Base-by-base conservation (phyloP, 2,113 vertebrate genomes). In the Tetrax tetrax region DNA sequence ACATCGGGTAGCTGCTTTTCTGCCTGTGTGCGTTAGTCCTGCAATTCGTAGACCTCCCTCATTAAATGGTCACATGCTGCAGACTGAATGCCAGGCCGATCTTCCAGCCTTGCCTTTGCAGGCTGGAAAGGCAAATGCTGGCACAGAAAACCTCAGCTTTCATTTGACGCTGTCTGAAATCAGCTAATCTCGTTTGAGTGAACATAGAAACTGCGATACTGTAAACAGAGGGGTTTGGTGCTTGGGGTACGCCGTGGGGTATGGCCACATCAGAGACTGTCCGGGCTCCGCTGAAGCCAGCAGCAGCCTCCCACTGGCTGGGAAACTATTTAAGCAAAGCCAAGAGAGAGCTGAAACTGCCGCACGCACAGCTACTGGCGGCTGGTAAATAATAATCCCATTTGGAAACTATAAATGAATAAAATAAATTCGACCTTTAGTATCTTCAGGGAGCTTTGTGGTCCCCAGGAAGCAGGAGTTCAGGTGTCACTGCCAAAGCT, bases 61-160 rank as follows among this genome's bases (percentile, higher is more conserved):
- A 95, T 96, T 95, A 93, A 79, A 50, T 21, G 87, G 93, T 97
- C 97, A 97, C 95, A 95, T 96, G 96, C 90, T 96, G 81, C 86
- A 95, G 89, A 76, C 59, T 43, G 68, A 53, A 21, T 68, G 95
- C 95, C 95, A 96, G 91, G 56, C 94, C 17, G 14, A 21, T 69
- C 94, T 94, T 76, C 88, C 94, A 97, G 95, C 87, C 65, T 6
- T 83, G 93, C 83, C 87, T 90, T 96, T 89, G 78, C 72, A 81
- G 83, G 83, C 91, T 96, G 80, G 83, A 64, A 83, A 95, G 71
- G 93, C 17, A 1, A 96, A 83, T 25, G 78, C 91, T 96, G 96
- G 92, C 95, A 53, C 20, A 28, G 65, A 95, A 82, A 71, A 83
- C 3, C 86, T 95, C 83, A 69, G 96, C 82, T 97, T 90, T 94